Percentiles rank a stretch among this genome's conserved stretches.
Evolutionary conservation across 2,797 vertebrate genomes (phyloP).

Genomic region (Peromyscus attwateri): DNA sequence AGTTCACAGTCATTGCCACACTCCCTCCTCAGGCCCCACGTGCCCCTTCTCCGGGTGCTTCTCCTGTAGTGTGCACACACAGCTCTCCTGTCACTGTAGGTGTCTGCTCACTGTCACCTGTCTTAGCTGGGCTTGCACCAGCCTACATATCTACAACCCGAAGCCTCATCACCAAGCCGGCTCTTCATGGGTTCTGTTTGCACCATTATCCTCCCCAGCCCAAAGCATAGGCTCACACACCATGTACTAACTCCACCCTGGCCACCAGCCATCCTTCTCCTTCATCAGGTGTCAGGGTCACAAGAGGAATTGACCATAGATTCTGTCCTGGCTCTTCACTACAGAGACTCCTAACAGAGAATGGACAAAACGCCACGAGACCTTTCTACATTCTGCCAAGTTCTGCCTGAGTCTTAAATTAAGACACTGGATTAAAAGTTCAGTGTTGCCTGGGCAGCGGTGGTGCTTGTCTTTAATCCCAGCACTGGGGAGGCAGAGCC

Average conservation of each 20-base stretch:
- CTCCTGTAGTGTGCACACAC: not conserved
- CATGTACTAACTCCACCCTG: not conserved
- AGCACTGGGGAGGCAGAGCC: not conserved
- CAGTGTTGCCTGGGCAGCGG: not conserved
- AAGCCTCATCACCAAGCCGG: not conserved
- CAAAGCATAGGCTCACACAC: not conserved
- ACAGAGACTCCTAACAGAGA: not conserved
- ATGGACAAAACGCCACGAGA: rapidly evolving
- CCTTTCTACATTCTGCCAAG: not conserved
- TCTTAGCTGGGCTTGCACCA: not conserved
- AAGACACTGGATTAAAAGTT: not conserved
- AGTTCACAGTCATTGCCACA: not conserved
- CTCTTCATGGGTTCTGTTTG: not conserved
- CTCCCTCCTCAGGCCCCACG: not conserved
- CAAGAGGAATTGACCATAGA: not conserved
- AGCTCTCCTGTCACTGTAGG: not conserved
- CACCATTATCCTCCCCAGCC: not conserved
- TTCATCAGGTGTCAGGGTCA: not conserved
- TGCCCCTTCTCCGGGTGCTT: rapidly evolving
- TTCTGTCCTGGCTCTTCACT: not conserved
- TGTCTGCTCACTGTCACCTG: not conserved
- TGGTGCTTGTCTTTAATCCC: not conserved
- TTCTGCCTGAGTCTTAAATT: not conserved
- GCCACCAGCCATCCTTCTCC: not conserved
- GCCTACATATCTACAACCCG: not conserved